These are phyloP conservation scores for Ispidina lecontei DNA, from an alignment of 2,797 vertebrate species.

Conservation along the genomic window DNA sequence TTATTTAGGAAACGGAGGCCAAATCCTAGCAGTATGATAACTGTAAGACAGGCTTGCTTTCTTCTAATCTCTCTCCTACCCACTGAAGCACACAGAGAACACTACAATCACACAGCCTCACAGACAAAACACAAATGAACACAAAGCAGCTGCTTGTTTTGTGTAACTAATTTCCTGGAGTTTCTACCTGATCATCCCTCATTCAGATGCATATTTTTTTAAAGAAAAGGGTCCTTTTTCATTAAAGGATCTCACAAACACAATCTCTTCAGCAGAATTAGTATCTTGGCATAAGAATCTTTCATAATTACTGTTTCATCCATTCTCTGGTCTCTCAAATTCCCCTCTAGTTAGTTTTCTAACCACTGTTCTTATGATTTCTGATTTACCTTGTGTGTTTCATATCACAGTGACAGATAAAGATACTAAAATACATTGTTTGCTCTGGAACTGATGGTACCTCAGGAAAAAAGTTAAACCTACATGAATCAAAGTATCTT, in stretches of 20 bases:
- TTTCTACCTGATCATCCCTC: neutral
- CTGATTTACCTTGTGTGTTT: neutral
- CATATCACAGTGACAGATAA: neutral
- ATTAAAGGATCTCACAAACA: neutral
- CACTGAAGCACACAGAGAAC: neutral
- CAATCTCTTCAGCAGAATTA: neutral
- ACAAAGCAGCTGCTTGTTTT: neutral
- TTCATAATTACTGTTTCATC: neutral
- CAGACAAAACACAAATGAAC: neutral
- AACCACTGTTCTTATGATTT: neutral
- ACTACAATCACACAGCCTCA: neutral
- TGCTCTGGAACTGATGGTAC: neutral
- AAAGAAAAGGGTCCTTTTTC: neutral
- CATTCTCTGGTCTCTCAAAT: neutral
- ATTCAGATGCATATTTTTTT: neutral
- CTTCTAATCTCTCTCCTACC: neutral
- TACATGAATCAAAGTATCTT: neutral
- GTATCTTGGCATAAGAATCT: neutral
- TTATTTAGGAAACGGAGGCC: neutral
- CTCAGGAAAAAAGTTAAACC: neutral
- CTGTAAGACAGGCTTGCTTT: neutral
- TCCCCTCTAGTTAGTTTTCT: neutral
- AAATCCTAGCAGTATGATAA: neutral
- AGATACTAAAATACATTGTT: neutral
- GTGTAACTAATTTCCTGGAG: neutral